Evolutionary conservation across 2,888 invertebrate species (phyloP).

Genomic region (Ectemnius cavifrons): DNA sequence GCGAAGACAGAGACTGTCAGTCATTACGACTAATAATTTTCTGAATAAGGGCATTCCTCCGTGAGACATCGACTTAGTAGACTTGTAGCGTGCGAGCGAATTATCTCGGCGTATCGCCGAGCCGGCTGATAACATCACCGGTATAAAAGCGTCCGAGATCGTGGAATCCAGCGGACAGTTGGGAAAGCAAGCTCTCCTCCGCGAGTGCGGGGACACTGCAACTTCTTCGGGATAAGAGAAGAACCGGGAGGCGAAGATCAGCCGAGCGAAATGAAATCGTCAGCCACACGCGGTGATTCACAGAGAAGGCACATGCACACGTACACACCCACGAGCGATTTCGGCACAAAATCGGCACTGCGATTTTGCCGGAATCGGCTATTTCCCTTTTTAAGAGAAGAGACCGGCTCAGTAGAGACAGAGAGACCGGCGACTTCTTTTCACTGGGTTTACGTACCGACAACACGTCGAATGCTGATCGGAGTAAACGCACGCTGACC

Average conservation of each 20-base stretch:
- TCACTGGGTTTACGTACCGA: slow-evolving; percentile 49
- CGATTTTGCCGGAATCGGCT: slow-evolving; percentile 5
- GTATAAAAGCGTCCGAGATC: not conserved
- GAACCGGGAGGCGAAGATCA: not conserved
- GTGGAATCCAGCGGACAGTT: not conserved
- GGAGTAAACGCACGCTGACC: slow-evolving; percentile 54
- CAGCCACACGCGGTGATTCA: slow-evolving; percentile 29
- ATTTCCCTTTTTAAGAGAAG: not conserved
- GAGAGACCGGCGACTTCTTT: slow-evolving; percentile 6
- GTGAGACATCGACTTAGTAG: not conserved
- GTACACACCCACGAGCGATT: slow-evolving; percentile 42
- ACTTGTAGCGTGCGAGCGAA: not conserved
- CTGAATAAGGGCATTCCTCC: not conserved
- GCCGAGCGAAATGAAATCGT: not conserved
- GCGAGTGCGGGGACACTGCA: not conserved
- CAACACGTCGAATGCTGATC: slow-evolving; percentile 48
- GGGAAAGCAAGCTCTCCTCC: not conserved
- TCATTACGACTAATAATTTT: not conserved
- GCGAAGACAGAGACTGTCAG: not conserved
- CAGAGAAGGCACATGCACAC: slow-evolving; percentile 20
- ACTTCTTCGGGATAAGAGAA: not conserved
- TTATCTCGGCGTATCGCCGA: not conserved
- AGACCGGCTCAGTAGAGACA: slow-evolving; percentile 14
- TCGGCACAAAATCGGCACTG: slow-evolving; percentile 23
- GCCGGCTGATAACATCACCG: slow-evolving; percentile 3